Percentiles rank a stretch among this genome's conserved stretches.
Conservation (phyloP, 37 sponge, comb jelly and placozoan species). For the Halisarca cf. caerulea region DNA sequence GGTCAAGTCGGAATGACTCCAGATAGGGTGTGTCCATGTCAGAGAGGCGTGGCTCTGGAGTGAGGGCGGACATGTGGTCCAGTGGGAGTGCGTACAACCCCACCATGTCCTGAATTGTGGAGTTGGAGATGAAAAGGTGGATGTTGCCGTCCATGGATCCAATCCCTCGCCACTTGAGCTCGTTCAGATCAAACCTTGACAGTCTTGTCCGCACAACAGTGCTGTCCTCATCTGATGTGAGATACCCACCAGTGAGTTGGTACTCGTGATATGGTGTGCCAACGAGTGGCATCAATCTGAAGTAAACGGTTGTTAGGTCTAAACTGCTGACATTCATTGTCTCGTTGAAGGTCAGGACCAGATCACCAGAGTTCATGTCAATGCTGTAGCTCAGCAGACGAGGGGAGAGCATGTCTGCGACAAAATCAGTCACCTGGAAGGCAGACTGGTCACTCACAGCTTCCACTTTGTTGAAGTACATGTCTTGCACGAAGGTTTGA, state of each 20-base stretch:
- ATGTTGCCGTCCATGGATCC: slow-evolving; percentile 34
- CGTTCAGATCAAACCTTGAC: slow-evolving; percentile 61
- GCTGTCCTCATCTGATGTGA: slow-evolving; percentile 41
- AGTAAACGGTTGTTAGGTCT: slow-evolving; percentile 43
- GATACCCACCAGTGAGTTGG: slow-evolving; percentile 47
- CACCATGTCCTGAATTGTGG: slow-evolving; percentile 73
- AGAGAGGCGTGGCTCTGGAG: slow-evolving; percentile 8
- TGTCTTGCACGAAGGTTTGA: slow-evolving; percentile 61
- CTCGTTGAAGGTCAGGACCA: slow-evolving; percentile 69
- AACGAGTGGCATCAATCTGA: slow-evolving; percentile 53
- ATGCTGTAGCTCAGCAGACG: slow-evolving; percentile 57
- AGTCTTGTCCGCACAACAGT: slow-evolving; percentile 49
- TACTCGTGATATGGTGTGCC: slow-evolving; percentile 46
- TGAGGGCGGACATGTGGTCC: slow-evolving; percentile 56
- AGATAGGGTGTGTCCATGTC: slow-evolving; percentile 59
- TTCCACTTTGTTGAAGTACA: slow-evolving; percentile 64
- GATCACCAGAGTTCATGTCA: slow-evolving; percentile 67
- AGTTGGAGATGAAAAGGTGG: slow-evolving; percentile 44
- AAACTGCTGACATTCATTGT: slow-evolving; percentile 71
- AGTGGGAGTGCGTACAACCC: slow-evolving; percentile 49
- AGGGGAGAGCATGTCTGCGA: slow-evolving; percentile 59
- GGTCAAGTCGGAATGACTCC: slow-evolving; percentile 62
- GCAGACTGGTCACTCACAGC: slow-evolving; percentile 43
- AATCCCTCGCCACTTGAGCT: slow-evolving; percentile 76
- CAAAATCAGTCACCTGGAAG: slow-evolving; percentile 31